Evolutionary conservation across 2,797 vertebrate genomes (phyloP).

Genomic region (Hyperoplus immaculatus): DNA sequence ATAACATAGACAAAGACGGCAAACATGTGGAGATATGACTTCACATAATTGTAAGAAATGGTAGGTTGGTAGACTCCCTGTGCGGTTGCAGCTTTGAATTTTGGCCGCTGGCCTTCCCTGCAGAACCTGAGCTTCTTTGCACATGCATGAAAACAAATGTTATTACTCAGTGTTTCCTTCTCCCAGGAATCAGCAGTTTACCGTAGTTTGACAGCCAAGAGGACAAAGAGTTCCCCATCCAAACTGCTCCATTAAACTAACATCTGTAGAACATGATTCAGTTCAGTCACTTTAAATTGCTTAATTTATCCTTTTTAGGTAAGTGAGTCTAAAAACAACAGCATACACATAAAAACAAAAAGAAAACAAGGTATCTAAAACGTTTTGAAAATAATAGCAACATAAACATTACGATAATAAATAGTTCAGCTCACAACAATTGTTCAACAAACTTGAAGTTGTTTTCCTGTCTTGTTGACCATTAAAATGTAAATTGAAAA

Average conservation of each 20-base stretch:
- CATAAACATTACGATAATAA: background rate
- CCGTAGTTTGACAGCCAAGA: conserved; percentile 25
- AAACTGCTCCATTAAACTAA: conserved; percentile 22
- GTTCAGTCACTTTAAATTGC: background rate
- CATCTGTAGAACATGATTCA: conserved; percentile 9
- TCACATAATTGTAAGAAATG: conserved; percentile 60
- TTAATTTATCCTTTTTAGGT: conserved; percentile 3
- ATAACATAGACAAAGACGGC: conserved; percentile 59
- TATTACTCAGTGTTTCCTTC: conserved; percentile 66
- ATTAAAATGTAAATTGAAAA: background rate
- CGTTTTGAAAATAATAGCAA: background rate
- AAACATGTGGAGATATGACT: conserved; percentile 49
- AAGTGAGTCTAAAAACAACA: background rate
- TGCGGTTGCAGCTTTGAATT: conserved; percentile 43
- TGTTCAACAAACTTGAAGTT: background rate
- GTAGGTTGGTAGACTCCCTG: conserved; percentile 23
- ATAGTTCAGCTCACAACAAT: background rate
- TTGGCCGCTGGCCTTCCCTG: conserved; percentile 29
- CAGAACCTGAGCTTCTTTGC: conserved; percentile 49
- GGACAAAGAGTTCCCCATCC: conserved; percentile 44
- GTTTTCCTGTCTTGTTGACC: background rate
- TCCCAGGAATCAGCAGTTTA: conserved; percentile 53
- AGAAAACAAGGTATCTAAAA: background rate
- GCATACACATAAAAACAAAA: background rate
- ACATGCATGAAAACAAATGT: conserved; percentile 68